Evolutionary conservation across 2,888 invertebrate species (phyloP).

Genomic region (Macaria notata): DNA sequence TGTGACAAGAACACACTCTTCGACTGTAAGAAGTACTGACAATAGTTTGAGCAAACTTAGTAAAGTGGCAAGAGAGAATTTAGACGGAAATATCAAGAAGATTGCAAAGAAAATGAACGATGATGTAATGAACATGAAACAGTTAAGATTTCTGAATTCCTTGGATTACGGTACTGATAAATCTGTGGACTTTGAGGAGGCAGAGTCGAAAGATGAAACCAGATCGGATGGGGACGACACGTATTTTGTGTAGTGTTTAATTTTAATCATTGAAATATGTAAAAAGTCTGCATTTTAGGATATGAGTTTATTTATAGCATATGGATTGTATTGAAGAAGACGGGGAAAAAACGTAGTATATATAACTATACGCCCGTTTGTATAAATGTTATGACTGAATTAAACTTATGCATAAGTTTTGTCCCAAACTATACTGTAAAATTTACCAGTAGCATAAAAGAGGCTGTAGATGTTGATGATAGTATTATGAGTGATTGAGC

Average conservation of each 20-base stretch:
- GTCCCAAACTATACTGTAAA: no score
- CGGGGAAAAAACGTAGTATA: no score
- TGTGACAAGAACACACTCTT: not conserved
- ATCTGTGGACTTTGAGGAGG: conserved; percentile 42
- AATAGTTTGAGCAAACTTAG: not conserved
- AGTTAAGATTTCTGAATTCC: conserved; percentile 57
- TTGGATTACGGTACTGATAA: conserved; percentile 60
- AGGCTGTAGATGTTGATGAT: no score
- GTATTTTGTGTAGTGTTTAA: conserved; percentile 34
- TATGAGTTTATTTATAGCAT: no score
- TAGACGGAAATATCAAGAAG: not conserved
- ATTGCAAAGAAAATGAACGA: conserved; percentile 27
- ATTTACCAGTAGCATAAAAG: no score
- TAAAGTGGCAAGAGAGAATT: not conserved
- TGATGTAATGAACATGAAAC: conserved; percentile 49
- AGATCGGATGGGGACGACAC: conserved; percentile 44
- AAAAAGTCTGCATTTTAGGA: no score
- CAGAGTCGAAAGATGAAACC: conserved; percentile 47
- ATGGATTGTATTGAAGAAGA: no score
- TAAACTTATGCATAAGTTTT: no score
- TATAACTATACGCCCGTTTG: no score
- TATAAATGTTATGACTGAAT: no score
- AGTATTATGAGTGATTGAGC: no score
- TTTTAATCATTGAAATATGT: no score
- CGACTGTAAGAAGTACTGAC: not conserved